Evolutionary conservation across 2,113 vertebrate genomes (phyloP), one percentile per base, ranked within the genome.

Genomic region (Carassius carassius): DNA sequence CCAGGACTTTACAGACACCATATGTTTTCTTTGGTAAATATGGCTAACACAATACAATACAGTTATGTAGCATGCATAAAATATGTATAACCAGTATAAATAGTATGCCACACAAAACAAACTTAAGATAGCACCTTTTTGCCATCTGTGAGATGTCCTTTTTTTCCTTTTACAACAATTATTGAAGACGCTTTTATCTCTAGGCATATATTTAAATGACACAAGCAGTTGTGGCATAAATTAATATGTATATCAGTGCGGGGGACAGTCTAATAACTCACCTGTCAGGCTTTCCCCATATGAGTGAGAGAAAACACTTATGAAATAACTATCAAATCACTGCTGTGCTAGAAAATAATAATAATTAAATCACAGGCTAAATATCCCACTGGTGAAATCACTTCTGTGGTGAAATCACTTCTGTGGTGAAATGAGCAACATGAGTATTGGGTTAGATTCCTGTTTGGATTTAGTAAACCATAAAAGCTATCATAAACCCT

Each of bases 171-270:
- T n/a, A n/a, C n/a, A 58, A 82, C 90, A 93, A 93, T 95, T 94
- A 93, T 92, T 93, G 93, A 88, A 89, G 88, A 91, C 88, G 92
- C 91, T 93, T 90, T 89, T 87, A 91, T 92, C 70, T 92, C 90
- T 83, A 88, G 90, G 90, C 91, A 89, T 87, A 89, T 90, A 94
- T 93, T 92, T 92, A 93, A 94, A 93, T 92, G 81, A 80, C 13
- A 75, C 85, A 49, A 92, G 93, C 91, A 89, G 90, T 92, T 88
- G 89, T 88, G 91, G 93, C 91, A 92, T 92, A 93, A 93, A 94
- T 94, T 91, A 94, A 93, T 95, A 93, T 94, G 93, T 94, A 94
- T 93, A 94, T 94, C 92, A 93, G 91, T 91, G 92, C 84, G 81
- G 86, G 86, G 91, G 91, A 93, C 92, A 91, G 89, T 94, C 92